Evolutionary conservation across 2,797 vertebrate genomes (phyloP).

Genomic region (Mallotus villosus): DNA sequence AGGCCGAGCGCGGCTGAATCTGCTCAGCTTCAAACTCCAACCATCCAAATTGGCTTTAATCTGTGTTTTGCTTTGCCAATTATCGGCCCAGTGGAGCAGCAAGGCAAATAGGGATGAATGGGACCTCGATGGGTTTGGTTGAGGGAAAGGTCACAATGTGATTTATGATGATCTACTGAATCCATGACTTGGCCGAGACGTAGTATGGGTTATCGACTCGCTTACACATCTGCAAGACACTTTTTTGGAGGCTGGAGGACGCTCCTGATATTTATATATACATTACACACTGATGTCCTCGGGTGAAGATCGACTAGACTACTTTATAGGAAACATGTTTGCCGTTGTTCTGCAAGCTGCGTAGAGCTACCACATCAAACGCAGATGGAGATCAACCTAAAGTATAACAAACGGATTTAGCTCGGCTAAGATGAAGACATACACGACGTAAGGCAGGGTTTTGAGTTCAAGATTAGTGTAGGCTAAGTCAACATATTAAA

Average conservation of each 20-base stretch:
- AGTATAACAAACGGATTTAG: too few species aligned
- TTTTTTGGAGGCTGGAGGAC: neutral
- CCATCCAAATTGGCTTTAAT: slow-evolving; percentile 71
- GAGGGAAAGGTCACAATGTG: slow-evolving; percentile 62
- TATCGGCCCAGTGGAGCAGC: slow-evolving; percentile 61
- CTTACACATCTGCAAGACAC: slow-evolving; percentile 28
- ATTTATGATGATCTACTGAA: slow-evolving; percentile 63
- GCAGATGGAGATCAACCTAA: neutral
- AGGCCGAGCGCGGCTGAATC: slow-evolving; percentile 57
- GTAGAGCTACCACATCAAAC: neutral
- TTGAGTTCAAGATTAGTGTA: slow-evolving; percentile 24
- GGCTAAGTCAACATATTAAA: slow-evolving; percentile 34
- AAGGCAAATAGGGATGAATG: slow-evolving; percentile 69
- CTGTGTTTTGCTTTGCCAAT: slow-evolving; percentile 74
- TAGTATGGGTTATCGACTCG: slow-evolving; percentile 39
- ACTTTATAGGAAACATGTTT: neutral
- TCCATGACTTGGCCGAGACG: slow-evolving; percentile 31
- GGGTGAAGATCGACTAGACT: slow-evolving; percentile 9
- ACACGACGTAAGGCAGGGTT: neutral
- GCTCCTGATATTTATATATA: slow-evolving; percentile 24
- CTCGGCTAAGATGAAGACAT: too few species aligned
- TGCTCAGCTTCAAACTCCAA: slow-evolving; percentile 68
- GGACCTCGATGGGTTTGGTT: slow-evolving; percentile 59
- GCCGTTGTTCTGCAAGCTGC: neutral
- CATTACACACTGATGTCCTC: neutral